Conservation (phyloP, 2,888 invertebrate species). For the Pammene aurita region DNA sequence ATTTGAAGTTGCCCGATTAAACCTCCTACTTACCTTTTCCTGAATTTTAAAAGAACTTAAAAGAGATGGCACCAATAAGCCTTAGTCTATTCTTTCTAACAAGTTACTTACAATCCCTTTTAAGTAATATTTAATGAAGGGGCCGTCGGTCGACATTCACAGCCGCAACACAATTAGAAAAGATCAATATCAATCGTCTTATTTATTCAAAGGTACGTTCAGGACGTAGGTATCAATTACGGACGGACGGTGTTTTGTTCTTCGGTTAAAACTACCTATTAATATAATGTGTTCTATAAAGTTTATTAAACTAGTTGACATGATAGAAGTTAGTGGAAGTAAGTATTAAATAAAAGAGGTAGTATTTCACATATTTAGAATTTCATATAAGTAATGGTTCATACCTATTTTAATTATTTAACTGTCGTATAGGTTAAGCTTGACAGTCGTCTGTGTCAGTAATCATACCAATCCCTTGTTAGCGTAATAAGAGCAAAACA, state of each 20-base stretch:
- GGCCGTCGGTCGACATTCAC: conserved; percentile 61
- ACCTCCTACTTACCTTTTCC: conserved; percentile 45
- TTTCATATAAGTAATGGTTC: too few species aligned
- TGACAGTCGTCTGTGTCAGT: conserved; percentile 30
- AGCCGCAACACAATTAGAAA: conserved; percentile 73
- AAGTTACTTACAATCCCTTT: conserved; percentile 67
- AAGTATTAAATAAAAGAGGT: background rate
- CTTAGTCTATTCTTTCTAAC: conserved; percentile 57
- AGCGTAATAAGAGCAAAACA: conserved; percentile 39
- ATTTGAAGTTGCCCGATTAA: conserved; percentile 36
- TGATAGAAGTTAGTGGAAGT: background rate
- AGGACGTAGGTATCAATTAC: conserved; percentile 43
- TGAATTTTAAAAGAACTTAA: conserved; percentile 46
- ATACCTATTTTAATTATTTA: background rate
- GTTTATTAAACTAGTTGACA: conserved; percentile 20
- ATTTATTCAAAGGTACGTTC: conserved; percentile 61
- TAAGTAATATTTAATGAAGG: conserved; percentile 76
- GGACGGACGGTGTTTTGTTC: conserved; percentile 29
- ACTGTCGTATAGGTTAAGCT: conserved; percentile 3
- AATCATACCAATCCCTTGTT: conserved; percentile 27
- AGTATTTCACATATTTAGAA: background rate
- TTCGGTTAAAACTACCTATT: conserved; percentile 26
- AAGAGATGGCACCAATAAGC: conserved; percentile 56
- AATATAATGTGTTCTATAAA: conserved; percentile 27
- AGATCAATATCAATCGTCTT: conserved; percentile 70